These are phyloP conservation scores for Amblyraja radiata DNA, from an alignment of 2,797 vertebrate species.

Conservation along the genomic window DNA sequence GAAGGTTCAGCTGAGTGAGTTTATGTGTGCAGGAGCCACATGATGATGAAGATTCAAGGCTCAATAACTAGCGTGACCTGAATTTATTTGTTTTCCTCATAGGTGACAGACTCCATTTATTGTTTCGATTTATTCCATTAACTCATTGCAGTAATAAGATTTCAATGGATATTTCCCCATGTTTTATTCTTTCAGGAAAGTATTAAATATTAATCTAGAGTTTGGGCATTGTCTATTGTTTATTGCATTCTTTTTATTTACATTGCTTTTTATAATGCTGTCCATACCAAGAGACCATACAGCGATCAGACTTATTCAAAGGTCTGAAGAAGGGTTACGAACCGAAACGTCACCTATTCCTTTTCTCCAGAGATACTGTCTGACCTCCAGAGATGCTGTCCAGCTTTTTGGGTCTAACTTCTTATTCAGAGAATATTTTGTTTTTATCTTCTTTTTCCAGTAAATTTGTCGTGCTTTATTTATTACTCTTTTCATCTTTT, in stretches of 20 bases:
- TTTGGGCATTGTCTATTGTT: neutral
- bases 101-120: neutral
- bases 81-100: conserved; percentile 1
- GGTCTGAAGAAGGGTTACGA: too few relatives aligned
- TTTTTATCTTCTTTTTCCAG: neutral
- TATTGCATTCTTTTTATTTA: too few relatives aligned
- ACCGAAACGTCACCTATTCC: too few relatives aligned
- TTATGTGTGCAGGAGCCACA: neutral
- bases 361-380: too few relatives aligned
- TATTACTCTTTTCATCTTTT: neutral
- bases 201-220: neutral
- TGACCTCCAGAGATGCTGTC: too few relatives aligned
- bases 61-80: neutral
- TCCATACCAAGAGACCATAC: neutral
- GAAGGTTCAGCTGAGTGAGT: neutral
- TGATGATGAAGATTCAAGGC: neutral
- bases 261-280: neutral
- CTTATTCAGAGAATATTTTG: neutral
- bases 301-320: too few relatives aligned
- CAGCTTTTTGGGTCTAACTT: too few relatives aligned
- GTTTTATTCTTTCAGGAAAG: neutral
- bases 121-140: neutral
- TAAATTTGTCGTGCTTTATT: neutral
- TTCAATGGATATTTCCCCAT: neutral
- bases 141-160: neutral